Base-by-base conservation (phyloP, 2,113 vertebrate genomes). In the Loxodonta africana region DNA sequence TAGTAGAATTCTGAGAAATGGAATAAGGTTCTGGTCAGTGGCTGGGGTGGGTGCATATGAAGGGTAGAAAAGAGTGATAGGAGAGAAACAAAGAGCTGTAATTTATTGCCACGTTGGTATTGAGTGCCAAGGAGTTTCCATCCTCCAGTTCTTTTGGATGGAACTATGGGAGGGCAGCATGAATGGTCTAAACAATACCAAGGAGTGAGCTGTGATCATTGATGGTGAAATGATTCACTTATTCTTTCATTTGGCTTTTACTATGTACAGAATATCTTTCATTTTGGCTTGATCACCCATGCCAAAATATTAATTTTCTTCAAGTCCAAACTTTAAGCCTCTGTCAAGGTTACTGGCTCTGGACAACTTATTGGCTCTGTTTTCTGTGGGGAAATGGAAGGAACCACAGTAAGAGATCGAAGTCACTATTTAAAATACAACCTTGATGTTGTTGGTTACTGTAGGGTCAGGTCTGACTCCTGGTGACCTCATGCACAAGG, bases 1-100 rank as follows among this genome's bases (percentile, higher is more conserved):
- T 21, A 33, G 37, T 3, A 94, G 51, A 87, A 96, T 46, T 96
- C 84, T 74, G 37, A 95, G 87, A 51, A 41, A n/a, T 41, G 77
- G 60, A 81, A 5, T 46, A 33, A 15, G 6, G 26, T 41, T 96
- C 48, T 73, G 44, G 60, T 28, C 57, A 94, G 26, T n/a, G 21
- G 51, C 33, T 2, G 6, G 23, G 15, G 10, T 30, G 3, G 1
- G n/a, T 74, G 5, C 5, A 44, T 37, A 51, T 2, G n/a, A 21
- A 46, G 23, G 23, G 17, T 25, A 71, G 77, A 21, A 62, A 69
- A 26, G 28, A 63, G 23, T 30, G 25, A 83, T 23, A 6, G 9
- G 8, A 28, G 21, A 87, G 51, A 37, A 26, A 11, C 11, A 63
- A 28, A 83, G 6, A 8, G 51, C 5, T n/a, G 4, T 63, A 67